Evolutionary conservation across 2,797 vertebrate species (phyloP), one percentile per base, ranked within the genome.

Genomic region (Hypotaenidia philippensis): DNA sequence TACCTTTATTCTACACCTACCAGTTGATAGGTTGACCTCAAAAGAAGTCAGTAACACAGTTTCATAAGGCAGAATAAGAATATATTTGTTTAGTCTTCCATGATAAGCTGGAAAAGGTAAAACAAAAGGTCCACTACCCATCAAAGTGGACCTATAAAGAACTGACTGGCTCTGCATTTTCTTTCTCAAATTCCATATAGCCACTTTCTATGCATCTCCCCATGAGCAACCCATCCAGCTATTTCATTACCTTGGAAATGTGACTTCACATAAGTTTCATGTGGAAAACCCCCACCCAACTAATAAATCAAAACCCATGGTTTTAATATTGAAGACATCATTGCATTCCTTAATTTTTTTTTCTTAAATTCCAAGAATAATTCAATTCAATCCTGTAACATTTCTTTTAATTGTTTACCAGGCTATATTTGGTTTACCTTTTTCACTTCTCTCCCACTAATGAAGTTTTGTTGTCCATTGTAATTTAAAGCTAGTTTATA

Each of bases 221-320:
- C 14, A 11, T 29, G 20, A 83, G 12, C 8, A 17, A 4, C 78
- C 21, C 17, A 7, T 27, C 55, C 36, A 61, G 17, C 16, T 60
- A 2, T 38, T 17, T 56, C 15, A 61, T 38, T 13, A 56, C 18
- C 21, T 83, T 55, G 40, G 14, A 44, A 49, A n/a, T 20, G 19
- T 63, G 25, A 20, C 18, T 79, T 79, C 19, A 79, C 11, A 5
- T 11, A 84, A 9, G 3, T 59, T 64, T 40, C 7, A 47, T 13
- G 19, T 59, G 21, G 63, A 56, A 63, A 63, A 6, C 3, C 0
- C 5, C 5, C 11, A 49, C 8, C 1, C 22, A 71, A 23, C 13
- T 34, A 72, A 40, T 6, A 26, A 87, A 26, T 11, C 44, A 55
- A 38, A 18, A 0, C 1, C 5, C 3, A 15, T 12, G 4, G 5